A percentile compares a stretch with the other conserved stretches of the same genome.
These are phyloP conservation scores for Pollimyrus isidori DNA, from an alignment of 2,113 vertebrate species.

Conservation along the genomic window DNA sequence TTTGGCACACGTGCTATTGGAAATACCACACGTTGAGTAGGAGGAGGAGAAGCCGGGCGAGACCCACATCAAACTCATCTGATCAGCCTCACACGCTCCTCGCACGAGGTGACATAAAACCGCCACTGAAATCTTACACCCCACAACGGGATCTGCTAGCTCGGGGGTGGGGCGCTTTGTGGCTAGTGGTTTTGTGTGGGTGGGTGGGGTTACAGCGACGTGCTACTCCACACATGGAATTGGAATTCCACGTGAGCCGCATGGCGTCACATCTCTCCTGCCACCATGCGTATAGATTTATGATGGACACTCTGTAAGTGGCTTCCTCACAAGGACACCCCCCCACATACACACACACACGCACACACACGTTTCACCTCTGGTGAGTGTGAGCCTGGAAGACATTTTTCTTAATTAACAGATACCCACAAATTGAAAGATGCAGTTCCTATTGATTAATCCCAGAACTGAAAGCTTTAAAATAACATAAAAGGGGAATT, in stretches of 20 bases:
- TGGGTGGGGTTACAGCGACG: background rate
- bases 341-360: background rate
- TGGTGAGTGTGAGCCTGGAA: background rate
- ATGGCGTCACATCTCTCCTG: background rate
- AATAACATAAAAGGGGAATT: background rate
- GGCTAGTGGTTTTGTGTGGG: background rate
- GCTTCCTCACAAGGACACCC: background rate
- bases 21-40: background rate
- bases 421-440: background rate
- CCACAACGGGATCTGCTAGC: background rate
- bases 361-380: background rate
- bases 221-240: background rate
- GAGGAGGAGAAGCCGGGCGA: background rate
- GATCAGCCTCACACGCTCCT: background rate
- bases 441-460: background rate
- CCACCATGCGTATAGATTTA: background rate
- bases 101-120: background rate
- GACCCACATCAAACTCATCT: background rate
- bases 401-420: background rate
- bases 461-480: background rate
- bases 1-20: background rate
- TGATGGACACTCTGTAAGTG: background rate
- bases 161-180: background rate
- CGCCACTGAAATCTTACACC: background rate
- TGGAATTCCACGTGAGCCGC: background rate